phyloP scores from a whole-genome alignment of 2,888 invertebrate species.

The Empis livida region DNA sequence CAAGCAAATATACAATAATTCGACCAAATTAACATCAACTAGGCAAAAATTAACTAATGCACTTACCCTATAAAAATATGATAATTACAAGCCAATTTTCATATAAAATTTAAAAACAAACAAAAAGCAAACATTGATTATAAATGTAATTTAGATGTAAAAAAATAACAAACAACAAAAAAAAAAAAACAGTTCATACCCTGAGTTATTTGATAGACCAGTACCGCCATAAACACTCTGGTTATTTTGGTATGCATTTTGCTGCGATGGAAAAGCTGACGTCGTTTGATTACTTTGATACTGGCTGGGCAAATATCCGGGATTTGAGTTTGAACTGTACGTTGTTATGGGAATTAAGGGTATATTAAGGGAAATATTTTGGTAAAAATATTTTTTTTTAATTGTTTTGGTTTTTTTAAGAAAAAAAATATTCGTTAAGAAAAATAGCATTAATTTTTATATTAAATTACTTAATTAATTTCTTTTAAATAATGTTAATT shows the following conservation, averaged over 20 bases:
- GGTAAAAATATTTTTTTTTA: conserved; percentile 10
- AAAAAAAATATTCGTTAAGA: conserved; percentile 7
- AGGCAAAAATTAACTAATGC: no score
- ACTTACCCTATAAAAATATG: no score
- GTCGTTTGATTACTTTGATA: conserved; percentile 24
- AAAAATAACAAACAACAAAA: background rate
- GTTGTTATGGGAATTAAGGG: conserved; percentile 9
- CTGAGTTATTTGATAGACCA: conserved; percentile 33
- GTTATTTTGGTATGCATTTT: conserved; percentile 36
- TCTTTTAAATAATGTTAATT: background rate
- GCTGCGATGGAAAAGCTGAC: conserved; percentile 35
- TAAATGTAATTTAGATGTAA: background rate
- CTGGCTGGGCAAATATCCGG: conserved; percentile 32
- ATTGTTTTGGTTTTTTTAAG: conserved; percentile 2
- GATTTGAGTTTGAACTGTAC: conserved; percentile 34
- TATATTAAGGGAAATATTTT: conserved; percentile 8
- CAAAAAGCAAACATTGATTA: background rate
- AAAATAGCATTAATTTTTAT: conserved; percentile 7
- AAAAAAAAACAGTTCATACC: conserved; percentile 27
- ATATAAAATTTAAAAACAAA: no score
- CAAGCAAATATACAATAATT: no score
- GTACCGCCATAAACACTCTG: conserved; percentile 36
- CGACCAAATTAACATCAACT: no score
- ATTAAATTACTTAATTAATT: background rate
- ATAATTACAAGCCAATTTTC: no score